A percentile compares a stretch with the other conserved stretches of the same genome.
Conservation (phyloP, 35 echinoderm and acorn worm genomes). For the Chiridota heheva region DNA sequence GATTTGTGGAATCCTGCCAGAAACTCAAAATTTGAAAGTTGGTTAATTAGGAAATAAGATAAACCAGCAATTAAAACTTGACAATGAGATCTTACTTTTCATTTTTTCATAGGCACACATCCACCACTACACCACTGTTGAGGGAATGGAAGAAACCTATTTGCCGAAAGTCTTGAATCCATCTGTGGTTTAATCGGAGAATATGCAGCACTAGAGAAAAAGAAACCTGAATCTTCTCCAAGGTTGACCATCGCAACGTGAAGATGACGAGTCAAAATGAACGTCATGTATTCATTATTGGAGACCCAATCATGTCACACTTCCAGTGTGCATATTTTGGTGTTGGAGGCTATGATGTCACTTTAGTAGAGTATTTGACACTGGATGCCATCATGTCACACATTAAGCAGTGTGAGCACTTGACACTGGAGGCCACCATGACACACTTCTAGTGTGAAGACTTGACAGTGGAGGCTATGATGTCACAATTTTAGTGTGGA, state of each 20-base stretch:
- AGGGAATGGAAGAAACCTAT: constrained; percentile 82
- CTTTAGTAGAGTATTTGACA: no score
- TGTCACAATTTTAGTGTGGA: no score
- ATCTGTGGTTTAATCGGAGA: constrained; percentile 70
- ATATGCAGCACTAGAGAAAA: constrained; percentile 73
- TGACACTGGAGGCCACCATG: no score
- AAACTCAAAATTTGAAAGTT: not conserved
- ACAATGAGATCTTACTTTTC: not conserved
- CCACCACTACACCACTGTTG: constrained; percentile 92
- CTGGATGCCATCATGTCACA: no score
- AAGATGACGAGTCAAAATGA: no score
- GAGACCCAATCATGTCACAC: no score
- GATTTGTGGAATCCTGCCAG: not conserved
- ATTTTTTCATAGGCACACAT: constrained; percentile 74
- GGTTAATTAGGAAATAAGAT: not conserved
- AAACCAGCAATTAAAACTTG: not conserved
- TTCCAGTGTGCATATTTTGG: no score
- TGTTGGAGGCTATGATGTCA: no score
- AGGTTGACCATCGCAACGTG: constrained; percentile 59
- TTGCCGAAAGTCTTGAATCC: constrained; percentile 84
- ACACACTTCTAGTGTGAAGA: no score
- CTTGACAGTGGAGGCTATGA: no score
- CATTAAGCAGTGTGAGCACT: no score
- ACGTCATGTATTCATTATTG: no score
- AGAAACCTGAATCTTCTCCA: constrained; percentile 46